Evolutionary conservation across 2,113 vertebrate genomes (phyloP).

Genomic region (Pseudonaja textilis): DNA sequence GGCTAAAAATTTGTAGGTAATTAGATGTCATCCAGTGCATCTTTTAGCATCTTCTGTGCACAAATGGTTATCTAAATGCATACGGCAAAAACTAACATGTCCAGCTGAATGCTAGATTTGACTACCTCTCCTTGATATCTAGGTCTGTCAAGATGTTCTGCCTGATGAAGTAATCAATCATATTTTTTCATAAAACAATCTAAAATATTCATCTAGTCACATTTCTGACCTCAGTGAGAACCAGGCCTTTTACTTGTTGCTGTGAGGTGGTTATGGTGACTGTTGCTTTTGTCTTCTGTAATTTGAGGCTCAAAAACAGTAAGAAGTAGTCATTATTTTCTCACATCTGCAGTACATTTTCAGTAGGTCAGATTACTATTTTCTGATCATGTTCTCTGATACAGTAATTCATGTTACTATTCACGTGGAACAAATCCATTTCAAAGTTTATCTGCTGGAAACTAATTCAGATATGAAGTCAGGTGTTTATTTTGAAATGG

Average conservation of each 20-base stretch:
- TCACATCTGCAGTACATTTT: conserved; percentile 23
- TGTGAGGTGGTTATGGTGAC: not conserved
- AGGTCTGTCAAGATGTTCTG: not conserved
- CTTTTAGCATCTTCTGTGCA: not conserved
- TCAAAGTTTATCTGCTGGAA: not conserved
- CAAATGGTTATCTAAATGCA: not conserved
- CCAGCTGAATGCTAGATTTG: not conserved
- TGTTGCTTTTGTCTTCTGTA: not conserved
- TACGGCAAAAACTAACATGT: not conserved
- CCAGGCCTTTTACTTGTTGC: not conserved
- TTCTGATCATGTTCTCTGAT: conserved; percentile 13
- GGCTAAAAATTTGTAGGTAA: not conserved
- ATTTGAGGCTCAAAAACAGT: not conserved
- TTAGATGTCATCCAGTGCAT: not conserved
- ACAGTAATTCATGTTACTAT: not conserved
- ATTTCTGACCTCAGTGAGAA: not conserved
- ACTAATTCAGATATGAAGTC: not conserved
- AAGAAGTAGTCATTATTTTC: not conserved
- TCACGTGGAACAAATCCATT: conserved; percentile 4
- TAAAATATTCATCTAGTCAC: not conserved
- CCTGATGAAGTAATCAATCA: not conserved
- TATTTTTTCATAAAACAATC: not conserved
- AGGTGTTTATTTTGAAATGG: conserved; percentile 26
- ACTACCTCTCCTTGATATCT: not conserved
- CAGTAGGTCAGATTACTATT: not conserved